A percentile compares a stretch with the other conserved stretches of the same genome.
These are phyloP conservation scores for Chaetodon auriga DNA, from an alignment of 2,113 vertebrate genomes.

Conservation along the genomic window DNA sequence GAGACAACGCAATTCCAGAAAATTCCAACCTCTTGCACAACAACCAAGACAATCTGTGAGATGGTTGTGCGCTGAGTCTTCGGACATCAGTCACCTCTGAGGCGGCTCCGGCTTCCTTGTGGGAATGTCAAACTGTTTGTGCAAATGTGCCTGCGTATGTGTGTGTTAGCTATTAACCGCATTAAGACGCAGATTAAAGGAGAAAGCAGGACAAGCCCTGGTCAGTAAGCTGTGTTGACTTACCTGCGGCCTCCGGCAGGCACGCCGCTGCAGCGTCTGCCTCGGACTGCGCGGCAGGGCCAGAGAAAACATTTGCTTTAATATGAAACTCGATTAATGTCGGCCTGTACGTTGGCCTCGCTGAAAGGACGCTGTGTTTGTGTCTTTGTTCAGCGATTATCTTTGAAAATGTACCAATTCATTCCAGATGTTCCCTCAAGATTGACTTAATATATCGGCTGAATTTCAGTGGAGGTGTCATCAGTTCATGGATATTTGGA, in stretches of 20 bases:
- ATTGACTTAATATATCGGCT: no score
- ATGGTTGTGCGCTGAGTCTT: not conserved
- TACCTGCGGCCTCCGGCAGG: constrained; percentile 29
- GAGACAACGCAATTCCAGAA: not conserved
- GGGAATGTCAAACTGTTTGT: constrained; percentile 48
- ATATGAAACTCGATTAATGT: not conserved
- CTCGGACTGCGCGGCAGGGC: not conserved
- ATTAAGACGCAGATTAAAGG: constrained; percentile 56
- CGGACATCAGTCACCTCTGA: constrained; percentile 13
- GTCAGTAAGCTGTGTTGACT: constrained; percentile 55
- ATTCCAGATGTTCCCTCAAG: not conserved
- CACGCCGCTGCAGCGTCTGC: not conserved
- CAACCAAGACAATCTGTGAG: not conserved
- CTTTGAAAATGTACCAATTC: not conserved
- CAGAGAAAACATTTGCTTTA: constrained; percentile 33
- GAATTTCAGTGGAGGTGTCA: not conserved
- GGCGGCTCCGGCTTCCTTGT: constrained; percentile 22
- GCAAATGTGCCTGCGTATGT: constrained; percentile 28
- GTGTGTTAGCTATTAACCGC: constrained; percentile 49
- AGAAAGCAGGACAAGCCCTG: constrained; percentile 21
- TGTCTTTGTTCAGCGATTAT: not conserved
- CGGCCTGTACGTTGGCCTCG: not conserved
- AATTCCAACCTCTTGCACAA: not conserved
- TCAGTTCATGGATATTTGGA: not conserved
- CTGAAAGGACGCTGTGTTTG: not conserved